Evolutionary conservation across 2,797 vertebrate species (phyloP), one percentile per base, ranked within the genome.

Genomic region (Halcyon badia): DNA sequence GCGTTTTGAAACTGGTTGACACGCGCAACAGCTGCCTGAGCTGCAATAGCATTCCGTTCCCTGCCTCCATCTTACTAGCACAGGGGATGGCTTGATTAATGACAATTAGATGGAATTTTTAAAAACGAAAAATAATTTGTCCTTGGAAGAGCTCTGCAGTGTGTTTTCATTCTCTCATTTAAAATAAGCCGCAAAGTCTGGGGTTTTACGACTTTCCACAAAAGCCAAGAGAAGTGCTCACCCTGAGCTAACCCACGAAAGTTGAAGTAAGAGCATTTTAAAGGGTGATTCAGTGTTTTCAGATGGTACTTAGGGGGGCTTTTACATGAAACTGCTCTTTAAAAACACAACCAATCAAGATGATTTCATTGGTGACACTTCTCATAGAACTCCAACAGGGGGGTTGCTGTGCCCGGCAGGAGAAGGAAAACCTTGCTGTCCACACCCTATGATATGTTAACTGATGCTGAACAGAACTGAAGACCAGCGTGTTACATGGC

Each of bases 1-100:
- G 72, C 73, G 0, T 88, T 84, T 80, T 83, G 89, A 94, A 94
- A 73, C 87, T 16, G 70, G 58, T 68, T 95, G 96, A 96, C 95
- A 90, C 66, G 77, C 44, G 58, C 96, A 95, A 94, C 95, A 95
- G 94, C 79, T 96, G 96, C 89, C 58, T n/a, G 87, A 94, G 94
- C 87, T 20, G 86, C 60, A 92, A 82, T 35, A 68, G 61, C 60
- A 62, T 89, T 93, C 82, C 39, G 8, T 72, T 94, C 94, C 66
- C 86, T 60, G 81, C 87, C 62, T 90, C 68, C 68, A 37, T 72
- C 83, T 77, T 83, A 61, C 77, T 85, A 80, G 51, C 11, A 1
- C n/a, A 88, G 71, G 46, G 76, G 69, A 71, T 94, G 79, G 42
- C 77, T 89, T 94, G 95, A 94, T 84, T 92, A 94, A 92, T 87